Evolutionary conservation across 2,113 vertebrate species (phyloP).

Genomic region (Corythoichthys intestinalis): DNA sequence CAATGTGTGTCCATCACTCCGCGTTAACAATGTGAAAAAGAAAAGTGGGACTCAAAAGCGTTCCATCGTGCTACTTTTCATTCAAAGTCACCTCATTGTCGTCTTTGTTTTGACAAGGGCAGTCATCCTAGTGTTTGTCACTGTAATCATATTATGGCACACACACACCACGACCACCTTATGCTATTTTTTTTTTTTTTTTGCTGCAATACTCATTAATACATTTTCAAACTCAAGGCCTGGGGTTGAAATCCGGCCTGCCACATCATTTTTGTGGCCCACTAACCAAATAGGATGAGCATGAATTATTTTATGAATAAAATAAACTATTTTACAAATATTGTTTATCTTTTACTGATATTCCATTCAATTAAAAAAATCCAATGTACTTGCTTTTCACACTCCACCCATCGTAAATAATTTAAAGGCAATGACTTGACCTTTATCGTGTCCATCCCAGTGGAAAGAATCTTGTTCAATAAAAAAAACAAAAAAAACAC

Average conservation of each 20-base stretch:
- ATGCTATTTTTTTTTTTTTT: background rate
- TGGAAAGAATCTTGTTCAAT: too few relatives aligned
- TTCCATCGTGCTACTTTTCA: constrained; percentile 4
- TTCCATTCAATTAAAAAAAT: background rate
- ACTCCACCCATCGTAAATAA: too few relatives aligned
- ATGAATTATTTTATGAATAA: background rate
- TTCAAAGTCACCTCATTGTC: constrained; percentile 1
- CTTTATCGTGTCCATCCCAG: too few relatives aligned
- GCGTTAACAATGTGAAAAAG: constrained; percentile 16
- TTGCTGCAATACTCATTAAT: too few relatives aligned
- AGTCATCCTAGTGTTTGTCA: constrained; percentile 46
- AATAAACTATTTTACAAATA: background rate
- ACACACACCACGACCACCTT: background rate
- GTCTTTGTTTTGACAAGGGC: constrained; percentile 62
- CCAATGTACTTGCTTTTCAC: background rate
- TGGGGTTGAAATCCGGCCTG: background rate
- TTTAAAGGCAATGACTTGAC: too few relatives aligned
- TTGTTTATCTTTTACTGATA: background rate
- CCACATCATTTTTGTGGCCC: background rate
- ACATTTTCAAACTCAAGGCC: background rate
- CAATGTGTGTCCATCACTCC: constrained; percentile 45
- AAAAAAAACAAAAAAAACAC: too few relatives aligned
- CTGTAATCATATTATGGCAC: constrained; percentile 48
- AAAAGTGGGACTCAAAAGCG: background rate
- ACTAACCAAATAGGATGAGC: too few relatives aligned